Evolutionary conservation across 2,113 vertebrate genomes (phyloP).

Genomic region (Pseudonaja textilis): DNA sequence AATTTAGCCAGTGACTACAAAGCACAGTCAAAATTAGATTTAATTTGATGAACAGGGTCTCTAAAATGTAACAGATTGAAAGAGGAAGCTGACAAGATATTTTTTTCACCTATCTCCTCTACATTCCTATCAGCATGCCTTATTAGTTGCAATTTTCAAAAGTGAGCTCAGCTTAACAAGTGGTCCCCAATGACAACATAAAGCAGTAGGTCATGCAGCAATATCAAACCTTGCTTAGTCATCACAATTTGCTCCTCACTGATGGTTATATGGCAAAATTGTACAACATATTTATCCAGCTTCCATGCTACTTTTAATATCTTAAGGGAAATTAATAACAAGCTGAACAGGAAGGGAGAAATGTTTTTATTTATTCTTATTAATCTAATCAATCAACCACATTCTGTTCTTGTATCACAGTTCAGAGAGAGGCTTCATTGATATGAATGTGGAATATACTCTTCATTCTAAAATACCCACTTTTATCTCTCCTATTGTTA

Average conservation of each 20-base stretch:
- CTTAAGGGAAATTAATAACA: not conserved
- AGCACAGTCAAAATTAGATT: not conserved
- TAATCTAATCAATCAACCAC: not conserved
- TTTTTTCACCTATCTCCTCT: not conserved
- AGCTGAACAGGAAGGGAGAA: not conserved
- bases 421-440: not conserved
- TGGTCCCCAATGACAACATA: not conserved
- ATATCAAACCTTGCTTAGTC: not conserved
- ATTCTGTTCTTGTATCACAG: not conserved
- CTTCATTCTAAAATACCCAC: not conserved
- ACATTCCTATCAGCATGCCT: not conserved
- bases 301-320: slow-evolving; percentile 6
- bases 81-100: not conserved
- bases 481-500: not conserved
- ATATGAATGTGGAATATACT: not conserved
- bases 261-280: not conserved
- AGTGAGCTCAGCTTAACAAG: slow-evolving; percentile 25
- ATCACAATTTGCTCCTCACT: not conserved
- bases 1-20: no score
- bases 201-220: not conserved
- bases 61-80: not conserved
- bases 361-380: not conserved
- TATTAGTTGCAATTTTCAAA: slow-evolving; percentile 2
- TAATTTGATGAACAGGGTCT: not conserved
- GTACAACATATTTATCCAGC: not conserved